Percentiles rank a stretch among this genome's conserved stretches.
Evolutionary conservation across 30 jellyfish, hydroid and myxozoan species (phyloP).

Genomic region (Turritopsis dohrnii): DNA sequence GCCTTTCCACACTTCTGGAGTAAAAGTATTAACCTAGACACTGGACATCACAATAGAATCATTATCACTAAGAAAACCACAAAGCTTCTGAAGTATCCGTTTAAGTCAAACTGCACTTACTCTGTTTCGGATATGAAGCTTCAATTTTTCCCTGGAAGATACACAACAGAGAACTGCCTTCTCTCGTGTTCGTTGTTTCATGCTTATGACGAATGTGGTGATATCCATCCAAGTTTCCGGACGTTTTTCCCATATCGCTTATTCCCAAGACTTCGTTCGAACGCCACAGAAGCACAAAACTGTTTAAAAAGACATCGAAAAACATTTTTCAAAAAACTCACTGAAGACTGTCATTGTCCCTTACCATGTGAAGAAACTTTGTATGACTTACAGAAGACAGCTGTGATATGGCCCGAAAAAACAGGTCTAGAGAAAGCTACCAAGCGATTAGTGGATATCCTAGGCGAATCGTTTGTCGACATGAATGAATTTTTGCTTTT

Average conservation of each 20-base stretch:
- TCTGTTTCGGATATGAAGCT: background rate
- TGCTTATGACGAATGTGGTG: slow-evolving; percentile 16
- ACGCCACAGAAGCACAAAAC: background rate
- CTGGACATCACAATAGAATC: slow-evolving; percentile 13
- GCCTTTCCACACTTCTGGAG: slow-evolving; percentile 21
- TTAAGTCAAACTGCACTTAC: background rate
- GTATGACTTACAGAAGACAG: background rate
- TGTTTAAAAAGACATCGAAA: background rate
- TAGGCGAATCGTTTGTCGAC: background rate
- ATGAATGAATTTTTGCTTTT: background rate
- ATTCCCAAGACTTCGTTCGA: background rate
- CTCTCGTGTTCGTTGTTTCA: background rate
- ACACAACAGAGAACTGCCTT: background rate
- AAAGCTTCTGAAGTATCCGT: background rate
- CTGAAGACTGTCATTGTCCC: slow-evolving; percentile 1
- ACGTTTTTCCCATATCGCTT: background rate
- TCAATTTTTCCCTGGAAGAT: slow-evolving; percentile 3
- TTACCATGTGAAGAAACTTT: background rate
- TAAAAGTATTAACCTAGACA: background rate
- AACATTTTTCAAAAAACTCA: slow-evolving; percentile 6
- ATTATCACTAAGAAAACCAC: background rate
- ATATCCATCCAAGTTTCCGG: background rate
- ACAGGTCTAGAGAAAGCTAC: background rate
- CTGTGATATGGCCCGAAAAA: background rate
- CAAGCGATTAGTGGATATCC: background rate